These are phyloP conservation scores for Epinotia demarniana DNA, from an alignment of 2,888 invertebrate genomes.

Conservation along the genomic window DNA sequence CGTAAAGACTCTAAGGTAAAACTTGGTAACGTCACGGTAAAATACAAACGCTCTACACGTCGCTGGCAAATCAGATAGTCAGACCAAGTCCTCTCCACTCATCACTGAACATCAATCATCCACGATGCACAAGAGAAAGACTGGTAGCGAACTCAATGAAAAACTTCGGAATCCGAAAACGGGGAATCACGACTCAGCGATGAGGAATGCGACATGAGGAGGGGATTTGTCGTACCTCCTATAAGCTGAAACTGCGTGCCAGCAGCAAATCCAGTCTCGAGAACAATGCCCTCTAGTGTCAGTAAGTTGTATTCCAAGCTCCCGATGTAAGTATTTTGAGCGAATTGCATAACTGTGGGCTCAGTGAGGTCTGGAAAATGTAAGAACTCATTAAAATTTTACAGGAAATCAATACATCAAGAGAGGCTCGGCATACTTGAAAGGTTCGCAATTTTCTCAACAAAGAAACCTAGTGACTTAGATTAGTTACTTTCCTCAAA, in stretches of 20 bases:
- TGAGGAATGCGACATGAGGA: too few species aligned
- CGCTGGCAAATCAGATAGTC: too few species aligned
- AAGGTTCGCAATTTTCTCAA: constrained; percentile 1
- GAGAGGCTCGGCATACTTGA: neutral
- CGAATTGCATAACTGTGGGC: constrained; percentile 60
- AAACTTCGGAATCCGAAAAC: too few species aligned
- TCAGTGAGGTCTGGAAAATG: constrained; percentile 66
- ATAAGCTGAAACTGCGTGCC: constrained; percentile 58
- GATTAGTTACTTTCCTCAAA: neutral
- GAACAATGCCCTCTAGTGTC: constrained; percentile 56
- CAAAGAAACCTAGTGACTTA: constrained; percentile 1
- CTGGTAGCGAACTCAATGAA: too few species aligned
- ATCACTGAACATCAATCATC: too few species aligned
- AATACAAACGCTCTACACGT: too few species aligned
- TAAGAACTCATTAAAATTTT: neutral
- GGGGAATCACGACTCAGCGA: too few species aligned
- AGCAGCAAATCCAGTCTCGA: constrained; percentile 59
- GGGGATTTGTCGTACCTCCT: constrained; percentile 58
- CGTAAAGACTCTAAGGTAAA: too few species aligned
- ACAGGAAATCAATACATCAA: neutral
- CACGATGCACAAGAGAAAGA: too few species aligned
- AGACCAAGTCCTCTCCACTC: too few species aligned
- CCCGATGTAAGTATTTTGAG: constrained; percentile 63
- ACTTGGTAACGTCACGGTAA: too few species aligned
- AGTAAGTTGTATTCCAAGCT: constrained; percentile 55